Evolutionary conservation across 2,888 invertebrate species (phyloP).

Genomic region (Synergus laeviventris): DNA sequence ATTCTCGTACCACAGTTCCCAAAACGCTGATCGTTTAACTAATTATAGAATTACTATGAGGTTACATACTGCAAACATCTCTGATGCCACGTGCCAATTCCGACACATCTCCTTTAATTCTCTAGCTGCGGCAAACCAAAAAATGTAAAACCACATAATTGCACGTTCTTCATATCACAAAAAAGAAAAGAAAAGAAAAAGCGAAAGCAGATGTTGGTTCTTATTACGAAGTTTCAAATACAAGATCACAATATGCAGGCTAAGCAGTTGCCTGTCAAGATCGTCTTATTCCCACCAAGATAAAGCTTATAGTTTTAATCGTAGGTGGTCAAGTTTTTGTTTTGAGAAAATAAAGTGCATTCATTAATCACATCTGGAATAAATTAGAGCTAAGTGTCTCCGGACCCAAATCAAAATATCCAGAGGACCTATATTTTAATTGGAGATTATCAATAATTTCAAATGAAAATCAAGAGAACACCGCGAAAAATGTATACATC

Average conservation of each 20-base stretch:
- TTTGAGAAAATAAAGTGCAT: not conserved
- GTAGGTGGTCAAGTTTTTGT: not conserved
- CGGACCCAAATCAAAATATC: not conserved
- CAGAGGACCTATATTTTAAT: too few species aligned
- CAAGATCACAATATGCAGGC: not conserved
- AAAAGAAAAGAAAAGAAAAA: not conserved
- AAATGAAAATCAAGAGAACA: too few species aligned
- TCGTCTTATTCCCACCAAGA: not conserved
- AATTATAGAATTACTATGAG: conserved; percentile 6
- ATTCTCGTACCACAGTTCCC: conserved; percentile 18
- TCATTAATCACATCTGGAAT: not conserved
- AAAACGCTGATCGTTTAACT: conserved; percentile 6
- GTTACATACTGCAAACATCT: not conserved
- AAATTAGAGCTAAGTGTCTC: not conserved
- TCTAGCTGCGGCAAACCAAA: not conserved
- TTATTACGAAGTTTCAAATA: not conserved
- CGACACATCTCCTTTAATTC: conserved; percentile 1
- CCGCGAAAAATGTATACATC: not conserved
- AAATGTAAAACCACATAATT: not conserved
- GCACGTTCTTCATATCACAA: not conserved
- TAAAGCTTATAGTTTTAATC: not conserved
- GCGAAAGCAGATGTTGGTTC: not conserved
- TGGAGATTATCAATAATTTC: too few species aligned
- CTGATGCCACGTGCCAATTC: not conserved
- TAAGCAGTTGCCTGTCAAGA: conserved; percentile 1